Evolutionary conservation across 2,797 vertebrate genomes (phyloP).

Genomic region (Amphiprion clarkii): DNA sequence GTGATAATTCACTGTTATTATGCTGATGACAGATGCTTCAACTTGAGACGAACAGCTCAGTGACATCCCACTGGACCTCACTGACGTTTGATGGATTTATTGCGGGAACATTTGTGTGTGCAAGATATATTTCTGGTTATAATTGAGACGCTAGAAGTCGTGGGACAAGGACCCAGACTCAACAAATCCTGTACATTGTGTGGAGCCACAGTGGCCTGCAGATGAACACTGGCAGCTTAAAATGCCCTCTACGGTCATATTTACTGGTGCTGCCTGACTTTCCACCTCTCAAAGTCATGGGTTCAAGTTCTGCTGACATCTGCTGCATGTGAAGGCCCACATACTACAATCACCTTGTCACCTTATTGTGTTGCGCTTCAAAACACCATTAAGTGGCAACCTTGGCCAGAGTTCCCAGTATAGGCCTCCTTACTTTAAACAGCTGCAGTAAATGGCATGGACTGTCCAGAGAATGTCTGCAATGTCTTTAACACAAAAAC

Average conservation of each 20-base stretch:
- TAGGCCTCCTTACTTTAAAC: not conserved
- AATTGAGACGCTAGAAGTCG: constrained; percentile 8
- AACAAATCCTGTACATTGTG: too few species aligned
- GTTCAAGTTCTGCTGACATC: constrained; percentile 33
- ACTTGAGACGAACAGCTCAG: too few species aligned
- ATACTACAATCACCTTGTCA: constrained; percentile 18
- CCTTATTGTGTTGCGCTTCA: not conserved
- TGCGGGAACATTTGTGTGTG: not conserved
- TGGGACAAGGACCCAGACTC: not conserved
- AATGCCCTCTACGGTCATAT: not conserved
- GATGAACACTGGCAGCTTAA: not conserved
- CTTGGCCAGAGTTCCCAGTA: constrained; percentile 1
- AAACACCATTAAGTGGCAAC: constrained; percentile 8
- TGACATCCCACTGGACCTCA: not conserved
- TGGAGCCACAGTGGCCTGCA: constrained; percentile 2
- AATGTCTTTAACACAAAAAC: constrained; percentile 10
- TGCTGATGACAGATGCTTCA: too few species aligned
- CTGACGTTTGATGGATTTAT: not conserved
- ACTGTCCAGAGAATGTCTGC: not conserved
- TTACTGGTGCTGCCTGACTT: constrained; percentile 3
- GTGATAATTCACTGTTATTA: too few species aligned
- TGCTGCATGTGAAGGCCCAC: not conserved
- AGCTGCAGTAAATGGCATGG: constrained; percentile 1
- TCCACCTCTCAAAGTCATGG: constrained; percentile 19
- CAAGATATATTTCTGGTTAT: not conserved